A percentile compares a stretch with the other conserved stretches of the same genome.
These are phyloP conservation scores for Struthio camelus DNA, from an alignment of 2,113 vertebrate genomes.

Conservation along the genomic window DNA sequence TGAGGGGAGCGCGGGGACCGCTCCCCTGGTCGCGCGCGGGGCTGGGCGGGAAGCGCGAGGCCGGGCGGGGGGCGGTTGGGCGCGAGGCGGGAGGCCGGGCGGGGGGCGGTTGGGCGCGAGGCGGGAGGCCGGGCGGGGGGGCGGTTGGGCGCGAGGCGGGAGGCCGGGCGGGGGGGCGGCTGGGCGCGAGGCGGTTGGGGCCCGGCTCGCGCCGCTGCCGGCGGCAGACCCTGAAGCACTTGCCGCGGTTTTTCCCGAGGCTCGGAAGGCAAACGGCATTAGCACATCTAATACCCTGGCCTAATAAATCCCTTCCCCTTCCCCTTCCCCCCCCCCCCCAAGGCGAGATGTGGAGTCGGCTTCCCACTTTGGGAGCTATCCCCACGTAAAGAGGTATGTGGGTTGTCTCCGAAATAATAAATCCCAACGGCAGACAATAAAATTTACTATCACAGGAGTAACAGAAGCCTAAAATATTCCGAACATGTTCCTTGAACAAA, in stretches of 20 bases:
- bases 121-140: too few relatives aligned
- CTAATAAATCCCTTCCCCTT: not conserved
- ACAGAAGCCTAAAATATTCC: conserved; percentile 82
- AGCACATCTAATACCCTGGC: not conserved
- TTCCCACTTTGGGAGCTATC: conserved; percentile 49
- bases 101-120: too few relatives aligned
- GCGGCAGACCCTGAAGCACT: not conserved
- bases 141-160: too few relatives aligned
- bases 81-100: too few relatives aligned
- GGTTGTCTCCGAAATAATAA: conserved; percentile 75
- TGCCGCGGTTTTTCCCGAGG: rapidly evolving
- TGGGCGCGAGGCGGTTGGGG: not conserved
- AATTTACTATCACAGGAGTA: conserved; percentile 76
- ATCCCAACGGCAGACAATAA: conserved; percentile 75
- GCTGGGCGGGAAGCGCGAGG: too few relatives aligned
- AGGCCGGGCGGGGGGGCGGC: not conserved
- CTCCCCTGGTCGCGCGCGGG: not conserved
- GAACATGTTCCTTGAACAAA: conserved; percentile 78
- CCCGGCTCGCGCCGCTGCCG: not conserved
- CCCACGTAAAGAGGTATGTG: conserved; percentile 8
- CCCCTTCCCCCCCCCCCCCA: too few relatives aligned
- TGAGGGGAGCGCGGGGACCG: rapidly evolving
- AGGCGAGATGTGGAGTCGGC: not conserved
- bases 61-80: too few relatives aligned
- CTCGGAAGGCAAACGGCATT: not conserved